Percentiles rank a stretch among this genome's conserved stretches.
These are phyloP conservation scores for Odontophorus gujanensis DNA, from an alignment of 2,113 vertebrate species.

Conservation along the genomic window DNA sequence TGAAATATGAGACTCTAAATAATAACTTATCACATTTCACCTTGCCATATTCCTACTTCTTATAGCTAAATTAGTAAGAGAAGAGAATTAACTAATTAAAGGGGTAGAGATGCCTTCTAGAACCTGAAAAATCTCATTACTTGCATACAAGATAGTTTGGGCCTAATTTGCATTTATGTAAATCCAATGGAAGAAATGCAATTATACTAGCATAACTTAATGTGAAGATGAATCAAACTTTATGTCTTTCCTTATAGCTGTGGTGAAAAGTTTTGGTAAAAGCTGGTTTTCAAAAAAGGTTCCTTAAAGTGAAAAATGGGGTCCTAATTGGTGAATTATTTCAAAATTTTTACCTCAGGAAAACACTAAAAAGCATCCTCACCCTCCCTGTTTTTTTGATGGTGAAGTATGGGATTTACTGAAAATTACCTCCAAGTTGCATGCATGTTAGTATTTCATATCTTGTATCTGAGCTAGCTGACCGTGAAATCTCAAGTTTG, in stretches of 20 bases:
- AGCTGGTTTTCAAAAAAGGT: background rate
- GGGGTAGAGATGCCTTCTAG: background rate
- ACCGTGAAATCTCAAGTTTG: background rate
- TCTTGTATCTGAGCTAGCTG: background rate
- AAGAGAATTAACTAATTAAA: slow-evolving; percentile 45
- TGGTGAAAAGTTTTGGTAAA: background rate
- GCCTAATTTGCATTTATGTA: slow-evolving; percentile 59
- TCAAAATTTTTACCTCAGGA: background rate
- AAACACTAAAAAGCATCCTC: background rate
- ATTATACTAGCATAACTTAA: slow-evolving; percentile 32
- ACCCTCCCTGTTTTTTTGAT: background rate
- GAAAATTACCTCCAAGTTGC: background rate
- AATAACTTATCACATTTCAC: background rate
- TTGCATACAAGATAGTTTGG: background rate
- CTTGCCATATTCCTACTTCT: background rate
- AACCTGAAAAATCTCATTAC: slow-evolving; percentile 40
- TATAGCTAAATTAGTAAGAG: slow-evolving; percentile 10
- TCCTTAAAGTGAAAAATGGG: background rate
- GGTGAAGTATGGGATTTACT: background rate
- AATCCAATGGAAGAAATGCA: slow-evolving; percentile 35
- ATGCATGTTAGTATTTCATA: background rate
- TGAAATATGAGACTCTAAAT: background rate
- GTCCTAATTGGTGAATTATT: background rate
- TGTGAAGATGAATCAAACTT: slow-evolving; percentile 22
- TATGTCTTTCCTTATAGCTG: slow-evolving; percentile 13